Conservation (phyloP, 2,888 invertebrate genomes). For the Palloptera scutellata region DNA sequence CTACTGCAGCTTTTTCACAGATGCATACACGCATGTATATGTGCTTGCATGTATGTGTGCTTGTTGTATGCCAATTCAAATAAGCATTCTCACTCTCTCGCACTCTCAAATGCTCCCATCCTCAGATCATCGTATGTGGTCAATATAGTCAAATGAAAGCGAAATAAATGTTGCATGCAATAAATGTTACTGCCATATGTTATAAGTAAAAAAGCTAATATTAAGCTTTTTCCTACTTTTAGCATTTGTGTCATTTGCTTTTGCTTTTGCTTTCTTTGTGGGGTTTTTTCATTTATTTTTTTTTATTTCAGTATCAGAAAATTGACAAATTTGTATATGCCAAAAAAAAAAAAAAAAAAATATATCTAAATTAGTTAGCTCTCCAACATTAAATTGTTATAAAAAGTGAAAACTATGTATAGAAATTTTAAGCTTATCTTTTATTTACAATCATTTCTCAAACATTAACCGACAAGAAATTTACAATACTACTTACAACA, state of each 20-base stretch:
- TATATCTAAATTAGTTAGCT: neutral
- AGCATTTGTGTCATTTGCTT: neutral
- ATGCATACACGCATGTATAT: no score
- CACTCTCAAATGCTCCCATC: neutral
- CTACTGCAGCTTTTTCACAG: no score
- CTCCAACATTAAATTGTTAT: no score
- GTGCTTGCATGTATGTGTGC: no score
- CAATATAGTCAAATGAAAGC: conserved; percentile 46
- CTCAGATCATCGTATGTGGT: conserved; percentile 30
- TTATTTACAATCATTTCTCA: no score
- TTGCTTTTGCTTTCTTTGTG: neutral
- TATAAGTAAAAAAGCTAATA: no score
- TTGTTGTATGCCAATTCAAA: no score
- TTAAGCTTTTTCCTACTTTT: neutral
- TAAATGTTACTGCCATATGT: no score
- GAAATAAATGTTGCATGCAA: conserved; percentile 31
- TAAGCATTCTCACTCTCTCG: neutral
- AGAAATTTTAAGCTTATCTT: no score
- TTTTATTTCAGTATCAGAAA: neutral
- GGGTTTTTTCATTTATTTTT: neutral
- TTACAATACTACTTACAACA: neutral
- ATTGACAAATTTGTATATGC: neutral
- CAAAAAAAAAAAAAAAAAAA: neutral
- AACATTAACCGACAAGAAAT: no score
- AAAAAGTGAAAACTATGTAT: neutral